A percentile compares a stretch with the other conserved stretches of the same genome.
Evolutionary conservation across 2,888 invertebrate genomes (phyloP).

Genomic region (Drosophila flavopinicola): DNA sequence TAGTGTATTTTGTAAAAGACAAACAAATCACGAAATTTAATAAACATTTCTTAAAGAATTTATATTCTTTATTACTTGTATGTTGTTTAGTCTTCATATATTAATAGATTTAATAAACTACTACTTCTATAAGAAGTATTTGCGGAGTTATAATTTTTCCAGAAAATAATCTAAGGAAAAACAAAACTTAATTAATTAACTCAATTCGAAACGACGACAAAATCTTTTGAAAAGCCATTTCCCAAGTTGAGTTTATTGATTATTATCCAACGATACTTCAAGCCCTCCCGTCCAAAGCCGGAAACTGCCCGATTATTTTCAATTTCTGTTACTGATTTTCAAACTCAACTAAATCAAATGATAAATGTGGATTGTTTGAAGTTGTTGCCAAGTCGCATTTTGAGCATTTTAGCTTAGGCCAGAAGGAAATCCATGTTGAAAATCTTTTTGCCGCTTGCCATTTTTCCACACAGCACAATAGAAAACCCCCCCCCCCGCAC

Average conservation of each 20-base stretch:
- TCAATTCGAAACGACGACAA: not conserved
- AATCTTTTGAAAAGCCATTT: not conserved
- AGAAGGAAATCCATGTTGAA: conserved; percentile 18
- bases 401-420: not conserved
- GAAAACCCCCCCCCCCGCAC: not conserved
- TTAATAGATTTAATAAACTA: too few relatives aligned
- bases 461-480: conserved; percentile 23
- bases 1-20: not conserved
- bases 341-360: conserved; percentile 26
- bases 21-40: not conserved
- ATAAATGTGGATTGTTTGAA: conserved; percentile 15
- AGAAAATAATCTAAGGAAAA: not conserved
- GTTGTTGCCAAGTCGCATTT: conserved; percentile 15
- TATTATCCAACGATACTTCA: not conserved
- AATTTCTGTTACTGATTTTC: conserved; percentile 28
- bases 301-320: conserved; percentile 20
- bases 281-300: not conserved
- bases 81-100: too few relatives aligned
- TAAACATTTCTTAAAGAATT: too few relatives aligned
- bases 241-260: conserved; percentile 6
- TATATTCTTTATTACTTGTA: too few relatives aligned
- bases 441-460: conserved; percentile 9
- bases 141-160: not conserved
- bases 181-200: not conserved
- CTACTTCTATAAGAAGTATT: too few relatives aligned